Base-by-base conservation (phyloP, 2,888 invertebrate species). In the Eupithecia subfuscata region DNA sequence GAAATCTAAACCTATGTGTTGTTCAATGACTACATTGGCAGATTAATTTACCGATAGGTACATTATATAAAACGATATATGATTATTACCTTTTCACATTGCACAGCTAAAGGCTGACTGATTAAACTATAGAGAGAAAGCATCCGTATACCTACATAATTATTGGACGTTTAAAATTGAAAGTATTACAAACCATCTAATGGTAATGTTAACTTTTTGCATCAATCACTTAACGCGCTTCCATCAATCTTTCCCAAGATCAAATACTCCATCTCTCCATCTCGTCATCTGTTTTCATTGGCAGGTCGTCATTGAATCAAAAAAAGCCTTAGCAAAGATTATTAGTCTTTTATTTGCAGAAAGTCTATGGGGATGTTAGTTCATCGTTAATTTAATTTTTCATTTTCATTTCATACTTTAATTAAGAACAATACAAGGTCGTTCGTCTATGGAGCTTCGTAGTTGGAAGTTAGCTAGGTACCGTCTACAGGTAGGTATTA, bases 141-240 rank as follows among this genome's bases (percentile, higher is more conserved):
- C 25, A 25, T 12, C 22, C 11, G 22, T 56, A 6, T 25, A 25
- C 60, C 22, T 25, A 60, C 22, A 56, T 52, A 22, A 56, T 22
- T 22, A 56, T 25, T 14, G 60, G 14, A 22, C 5, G 12, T 60
- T 60, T 9, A 87, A 83, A 89, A 90, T 86, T 37, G 37, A 37
- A 37, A 91, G 90, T 89, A 89, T 87, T 87, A 89, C 89, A 87
- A 90, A 91, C 89, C 86, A 86, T 82, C 85, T 86, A 87, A 86
- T 86, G 84, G 84, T 85, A 82, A 84, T 83, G 77, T 84, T 86
- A 82, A 80, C 80, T 84, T 82, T 81, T 82, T 83, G 82, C 82
- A 89, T 90, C 84, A 87, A 89, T 91, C 90, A 89, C 80, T 64
- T 83, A 84, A 81, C 78, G 70, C 30, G 71, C 45, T 63, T 56